phyloP scores from a whole-genome alignment of 2,797 vertebrate species.

The Lates japonicus region DNA sequence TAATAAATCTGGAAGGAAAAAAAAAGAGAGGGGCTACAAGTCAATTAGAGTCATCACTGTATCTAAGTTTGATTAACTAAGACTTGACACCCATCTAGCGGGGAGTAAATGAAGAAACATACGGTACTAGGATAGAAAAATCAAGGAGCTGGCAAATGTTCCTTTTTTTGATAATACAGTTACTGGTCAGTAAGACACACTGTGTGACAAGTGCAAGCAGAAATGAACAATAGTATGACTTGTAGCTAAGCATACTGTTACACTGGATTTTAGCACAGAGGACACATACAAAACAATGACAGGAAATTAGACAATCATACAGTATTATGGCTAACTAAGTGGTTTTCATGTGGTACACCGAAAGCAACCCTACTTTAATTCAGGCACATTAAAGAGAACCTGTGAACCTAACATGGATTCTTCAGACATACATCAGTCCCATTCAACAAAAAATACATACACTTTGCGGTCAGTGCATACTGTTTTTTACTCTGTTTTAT shows the following conservation, averaged over 20 bases:
- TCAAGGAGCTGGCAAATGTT: constrained; percentile 55
- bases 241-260: constrained; percentile 54
- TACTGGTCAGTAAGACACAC: constrained; percentile 39
- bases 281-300: constrained; percentile 58
- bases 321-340: constrained; percentile 39
- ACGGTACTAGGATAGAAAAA: constrained; percentile 70
- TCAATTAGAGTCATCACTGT: constrained; percentile 32
- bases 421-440: constrained; percentile 76
- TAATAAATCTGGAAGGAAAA: constrained; percentile 22
- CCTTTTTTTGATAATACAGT: constrained; percentile 54
- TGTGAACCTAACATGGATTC: constrained; percentile 61
- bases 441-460: constrained; percentile 81
- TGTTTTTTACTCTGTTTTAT: constrained; percentile 83
- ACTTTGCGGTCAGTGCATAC: constrained; percentile 84
- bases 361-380: constrained; percentile 63
- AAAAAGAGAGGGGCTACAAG: constrained; percentile 60
- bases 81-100: constrained; percentile 61
- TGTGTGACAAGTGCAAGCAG: constrained; percentile 49
- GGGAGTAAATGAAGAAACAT: constrained; percentile 76
- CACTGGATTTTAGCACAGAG: constrained; percentile 54
- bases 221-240: constrained; percentile 50
- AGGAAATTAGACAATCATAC: constrained; percentile 63
- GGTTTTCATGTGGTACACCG: constrained; percentile 56
- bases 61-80: constrained; percentile 41
- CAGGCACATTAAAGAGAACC: constrained; percentile 66